phyloP scores from a whole-genome alignment of 2,113 vertebrate species.

The Apus apus region DNA sequence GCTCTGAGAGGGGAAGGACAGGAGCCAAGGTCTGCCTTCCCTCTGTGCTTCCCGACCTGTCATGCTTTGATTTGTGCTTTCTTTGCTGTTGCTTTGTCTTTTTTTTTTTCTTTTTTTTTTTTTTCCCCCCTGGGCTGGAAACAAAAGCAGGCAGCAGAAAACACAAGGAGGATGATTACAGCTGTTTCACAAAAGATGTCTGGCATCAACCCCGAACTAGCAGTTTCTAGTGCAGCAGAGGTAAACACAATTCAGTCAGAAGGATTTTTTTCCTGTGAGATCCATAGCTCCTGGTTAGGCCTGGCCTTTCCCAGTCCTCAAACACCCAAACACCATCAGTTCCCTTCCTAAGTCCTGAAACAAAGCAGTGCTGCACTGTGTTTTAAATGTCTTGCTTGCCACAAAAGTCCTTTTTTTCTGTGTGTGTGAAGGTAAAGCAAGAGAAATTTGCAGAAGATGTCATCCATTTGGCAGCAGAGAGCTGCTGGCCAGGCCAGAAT shows the following conservation, averaged over 20 bases:
- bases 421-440: neutral
- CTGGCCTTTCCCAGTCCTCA: neutral
- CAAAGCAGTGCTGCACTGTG: neutral
- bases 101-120: too few species aligned
- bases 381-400: neutral
- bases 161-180: neutral
- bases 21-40: neutral
- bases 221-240: neutral
- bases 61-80: neutral
- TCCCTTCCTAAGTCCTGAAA: neutral
- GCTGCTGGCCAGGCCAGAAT: neutral
- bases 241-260: fast-evolving
- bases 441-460: neutral
- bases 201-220: neutral
- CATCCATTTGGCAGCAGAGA: neutral
- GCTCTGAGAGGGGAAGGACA: neutral
- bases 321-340: fast-evolving
- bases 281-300: neutral
- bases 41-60: neutral
- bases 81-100: neutral
- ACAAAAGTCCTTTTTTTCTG: neutral
- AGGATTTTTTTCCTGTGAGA: neutral
- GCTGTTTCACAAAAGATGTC: neutral
- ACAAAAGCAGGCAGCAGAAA: neutral
- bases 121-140: neutral